Evolutionary conservation across 2,113 vertebrate species (phyloP).

Genomic region (Hipposideros armiger): DNA sequence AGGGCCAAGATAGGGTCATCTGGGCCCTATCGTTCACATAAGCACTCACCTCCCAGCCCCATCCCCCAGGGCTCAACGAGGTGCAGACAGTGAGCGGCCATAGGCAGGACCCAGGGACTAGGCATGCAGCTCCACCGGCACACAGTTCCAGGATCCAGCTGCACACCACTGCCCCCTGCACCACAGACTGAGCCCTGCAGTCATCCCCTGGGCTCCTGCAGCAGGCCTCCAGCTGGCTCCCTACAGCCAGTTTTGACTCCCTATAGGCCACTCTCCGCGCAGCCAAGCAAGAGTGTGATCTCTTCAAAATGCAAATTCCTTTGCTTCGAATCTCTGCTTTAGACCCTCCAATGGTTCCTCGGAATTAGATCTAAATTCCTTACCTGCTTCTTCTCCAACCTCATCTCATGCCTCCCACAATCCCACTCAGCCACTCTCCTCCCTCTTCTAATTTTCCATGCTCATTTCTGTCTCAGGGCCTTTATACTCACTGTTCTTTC

Average conservation of each 20-base stretch:
- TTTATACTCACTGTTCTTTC: neutral
- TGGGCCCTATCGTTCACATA: neutral
- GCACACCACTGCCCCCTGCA: too few species aligned
- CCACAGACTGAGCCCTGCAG: neutral
- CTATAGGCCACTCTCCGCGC: neutral
- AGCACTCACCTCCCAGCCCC: neutral
- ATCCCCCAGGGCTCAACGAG: neutral
- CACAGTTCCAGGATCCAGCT: neutral
- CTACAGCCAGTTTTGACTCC: neutral
- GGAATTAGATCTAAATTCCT: neutral
- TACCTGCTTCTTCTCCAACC: neutral
- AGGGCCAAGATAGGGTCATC: neutral
- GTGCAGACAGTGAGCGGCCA: neutral
- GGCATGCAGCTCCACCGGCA: neutral
- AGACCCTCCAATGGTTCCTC: neutral
- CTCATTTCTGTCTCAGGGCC: neutral
- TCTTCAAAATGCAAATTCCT: constrained; percentile 9
- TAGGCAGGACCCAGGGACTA: neutral
- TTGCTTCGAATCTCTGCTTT: neutral
- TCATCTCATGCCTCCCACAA: neutral
- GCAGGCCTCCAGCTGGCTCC: neutral
- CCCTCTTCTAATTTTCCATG: neutral
- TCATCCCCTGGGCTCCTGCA: neutral
- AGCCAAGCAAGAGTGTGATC: neutral
- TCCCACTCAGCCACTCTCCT: neutral